Evolutionary conservation across 2,888 invertebrate species (phyloP).

Genomic region (Lepidocyrtinus sp.): DNA sequence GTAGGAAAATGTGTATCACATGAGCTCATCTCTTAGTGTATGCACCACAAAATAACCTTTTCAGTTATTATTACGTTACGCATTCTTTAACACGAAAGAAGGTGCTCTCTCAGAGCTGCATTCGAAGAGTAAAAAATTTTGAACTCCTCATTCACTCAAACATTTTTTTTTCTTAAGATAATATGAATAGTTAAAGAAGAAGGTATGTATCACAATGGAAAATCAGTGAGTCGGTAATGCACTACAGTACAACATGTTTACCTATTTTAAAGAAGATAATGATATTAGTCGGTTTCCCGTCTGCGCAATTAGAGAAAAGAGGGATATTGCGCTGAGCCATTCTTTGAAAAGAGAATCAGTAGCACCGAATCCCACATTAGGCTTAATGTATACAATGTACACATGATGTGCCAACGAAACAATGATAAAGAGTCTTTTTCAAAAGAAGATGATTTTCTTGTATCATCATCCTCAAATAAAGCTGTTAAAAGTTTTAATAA

Average conservation of each 20-base stretch:
- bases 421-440: no score
- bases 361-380: neutral
- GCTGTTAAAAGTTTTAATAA: no score
- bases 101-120: neutral
- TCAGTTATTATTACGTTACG: constrained; percentile 54
- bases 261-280: neutral
- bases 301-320: neutral
- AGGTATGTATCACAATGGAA: neutral
- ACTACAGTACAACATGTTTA: neutral
- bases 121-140: neutral
- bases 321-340: neutral
- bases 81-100: constrained; percentile 53
- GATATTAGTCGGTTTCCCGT: neutral
- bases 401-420: no score
- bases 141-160: neutral
- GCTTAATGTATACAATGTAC: no score
- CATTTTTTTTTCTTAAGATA: neutral
- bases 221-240: neutral
- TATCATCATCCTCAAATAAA: no score
- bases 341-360: neutral
- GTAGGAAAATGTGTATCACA: neutral
- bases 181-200: neutral
- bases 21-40: neutral
- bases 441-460: no score
- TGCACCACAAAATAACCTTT: constrained; percentile 23